Conservation (phyloP, 2,113 vertebrate genomes). For the Phalacrocorax pelagicus region DNA sequence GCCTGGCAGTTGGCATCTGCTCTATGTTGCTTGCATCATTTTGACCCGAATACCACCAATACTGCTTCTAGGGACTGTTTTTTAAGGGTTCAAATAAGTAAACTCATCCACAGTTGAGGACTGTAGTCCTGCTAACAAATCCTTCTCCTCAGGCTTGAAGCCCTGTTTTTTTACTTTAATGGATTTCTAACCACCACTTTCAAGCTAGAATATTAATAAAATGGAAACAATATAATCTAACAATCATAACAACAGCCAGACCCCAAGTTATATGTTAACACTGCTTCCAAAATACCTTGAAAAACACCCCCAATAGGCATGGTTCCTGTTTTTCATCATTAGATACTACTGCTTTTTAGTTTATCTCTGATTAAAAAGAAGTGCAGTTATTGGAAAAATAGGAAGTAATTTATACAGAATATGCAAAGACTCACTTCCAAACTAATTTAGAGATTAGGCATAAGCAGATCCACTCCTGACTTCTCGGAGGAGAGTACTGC, state of each 20-base stretch:
- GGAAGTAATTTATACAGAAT: neutral
- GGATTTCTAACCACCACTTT: neutral
- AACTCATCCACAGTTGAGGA: neutral
- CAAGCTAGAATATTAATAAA: neutral
- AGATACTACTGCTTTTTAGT: neutral
- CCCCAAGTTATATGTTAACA: fast-evolving
- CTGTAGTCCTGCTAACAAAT: no score
- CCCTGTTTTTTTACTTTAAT: neutral
- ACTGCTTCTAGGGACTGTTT: neutral
- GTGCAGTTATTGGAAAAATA: neutral
- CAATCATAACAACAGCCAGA: neutral
- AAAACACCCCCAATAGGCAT: neutral
- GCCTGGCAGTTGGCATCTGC: neutral
- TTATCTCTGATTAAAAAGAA: neutral
- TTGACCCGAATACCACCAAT: fast-evolving
- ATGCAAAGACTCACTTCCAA: neutral
- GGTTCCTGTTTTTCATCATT: neutral
- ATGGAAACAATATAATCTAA: neutral
- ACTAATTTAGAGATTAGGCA: neutral
- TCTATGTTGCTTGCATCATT: fast-evolving
- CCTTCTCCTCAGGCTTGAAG: neutral
- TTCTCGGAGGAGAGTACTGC: neutral
- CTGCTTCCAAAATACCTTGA: neutral
- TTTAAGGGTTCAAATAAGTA: neutral
- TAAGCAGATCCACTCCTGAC: fast-evolving